Base-by-base conservation (phyloP, 2,113 vertebrate genomes). In the Atherinomorus stipes region DNA sequence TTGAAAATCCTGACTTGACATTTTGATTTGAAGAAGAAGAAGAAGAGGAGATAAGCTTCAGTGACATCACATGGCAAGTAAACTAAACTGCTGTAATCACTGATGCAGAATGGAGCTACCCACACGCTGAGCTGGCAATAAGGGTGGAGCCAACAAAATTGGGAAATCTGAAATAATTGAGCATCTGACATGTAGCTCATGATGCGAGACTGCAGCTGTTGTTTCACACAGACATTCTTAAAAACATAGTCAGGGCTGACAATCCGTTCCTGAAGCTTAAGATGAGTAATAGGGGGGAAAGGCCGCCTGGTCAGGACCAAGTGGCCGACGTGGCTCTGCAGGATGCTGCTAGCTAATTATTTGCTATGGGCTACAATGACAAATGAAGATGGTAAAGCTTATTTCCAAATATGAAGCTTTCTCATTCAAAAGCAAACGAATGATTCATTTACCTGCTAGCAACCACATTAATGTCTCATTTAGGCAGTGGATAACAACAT, bases 51-150 rank as follows among this genome's bases (percentile, higher is more conserved):
- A 21, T 9, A 44, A 52, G 57, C 56, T 15, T 63, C 80, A 53
- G 58, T 75, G 62, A 54, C 70, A 65, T 68, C 49, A 74, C 52
- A 74, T 7, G 22, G 31, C 40, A 72, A 79, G 64, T 71, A 53
- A 44, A 65, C 23, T 71, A 53, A 44, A 65, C 23, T 26, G 50
- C 26, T 70, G n/a, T 54, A 21, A 72, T 50, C 62, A 73, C 53
- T 57, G 82, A 75, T 78, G 81, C 59, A 64, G 59, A 60, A 81
- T 76, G 84, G 58, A 90, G 49, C 56, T 80, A 84, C 88, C 84
- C 89, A 88, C 84, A 83, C 89, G 92, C 85, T 90, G 93, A 93
- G 92, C 86, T 94, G 93, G 94, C 94, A 93, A 26, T 85, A 86
- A 89, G 93, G 93, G 92, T 91, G 93, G 92, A 92, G 91, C 85